phyloP scores from a whole-genome alignment of 2,113 vertebrate species.

The Pteropus alecto region DNA sequence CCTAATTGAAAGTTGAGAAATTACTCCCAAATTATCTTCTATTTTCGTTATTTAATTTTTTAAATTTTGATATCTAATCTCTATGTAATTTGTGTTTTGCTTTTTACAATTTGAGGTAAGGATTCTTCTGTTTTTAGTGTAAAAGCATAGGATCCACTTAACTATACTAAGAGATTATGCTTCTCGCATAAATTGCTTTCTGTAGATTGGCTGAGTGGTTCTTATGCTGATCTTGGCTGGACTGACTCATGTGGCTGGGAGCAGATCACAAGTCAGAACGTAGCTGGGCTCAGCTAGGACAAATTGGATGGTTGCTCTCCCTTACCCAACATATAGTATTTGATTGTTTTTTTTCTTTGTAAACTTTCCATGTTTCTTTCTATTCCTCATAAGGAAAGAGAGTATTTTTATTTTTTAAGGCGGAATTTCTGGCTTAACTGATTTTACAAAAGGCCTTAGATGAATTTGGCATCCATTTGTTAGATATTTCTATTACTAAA shows the following conservation, averaged over 20 bases:
- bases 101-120: background rate
- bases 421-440: slow-evolving; percentile 3
- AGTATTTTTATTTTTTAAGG: slow-evolving; percentile 8
- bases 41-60: background rate
- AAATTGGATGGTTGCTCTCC: background rate
- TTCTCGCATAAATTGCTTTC: background rate
- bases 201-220: background rate
- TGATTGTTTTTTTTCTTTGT: background rate
- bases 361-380: background rate
- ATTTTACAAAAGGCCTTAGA: background rate
- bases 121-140: background rate
- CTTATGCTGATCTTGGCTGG: background rate
- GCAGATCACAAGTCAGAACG: no score
- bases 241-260: background rate
- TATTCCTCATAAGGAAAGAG: background rate
- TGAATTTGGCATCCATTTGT: background rate
- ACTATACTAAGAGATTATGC: background rate
- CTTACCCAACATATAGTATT: background rate
- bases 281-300: background rate
- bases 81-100: background rate
- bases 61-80: background rate
- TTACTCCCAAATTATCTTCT: background rate
- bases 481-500: slow-evolving; percentile 17
- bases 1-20: background rate
- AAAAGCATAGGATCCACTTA: background rate